Evolutionary conservation across 2,797 vertebrate species (phyloP).

Genomic region (Acanthurus tractus): DNA sequence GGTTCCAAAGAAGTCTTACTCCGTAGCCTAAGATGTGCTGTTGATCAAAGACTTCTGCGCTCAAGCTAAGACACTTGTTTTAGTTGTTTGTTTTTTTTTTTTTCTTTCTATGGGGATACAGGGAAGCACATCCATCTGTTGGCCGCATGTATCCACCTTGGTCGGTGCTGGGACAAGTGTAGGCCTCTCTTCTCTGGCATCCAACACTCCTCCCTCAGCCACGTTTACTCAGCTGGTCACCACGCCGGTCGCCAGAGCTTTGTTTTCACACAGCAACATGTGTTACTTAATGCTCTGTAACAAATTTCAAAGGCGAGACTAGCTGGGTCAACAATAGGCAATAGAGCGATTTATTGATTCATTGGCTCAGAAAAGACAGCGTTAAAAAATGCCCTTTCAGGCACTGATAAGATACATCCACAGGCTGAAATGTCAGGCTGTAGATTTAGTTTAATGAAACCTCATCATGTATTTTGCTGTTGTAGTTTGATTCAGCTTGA

Average conservation of each 20-base stretch:
- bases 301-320: constrained; percentile 86
- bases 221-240: constrained; percentile 89
- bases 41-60: constrained; percentile 95
- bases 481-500: constrained; percentile 34
- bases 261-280: constrained; percentile 88
- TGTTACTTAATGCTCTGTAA: constrained; percentile 89
- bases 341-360: constrained; percentile 84
- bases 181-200: constrained; percentile 71
- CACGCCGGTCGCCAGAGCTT: constrained; percentile 79
- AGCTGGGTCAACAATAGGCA: constrained; percentile 85
- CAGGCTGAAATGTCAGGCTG: background rate
- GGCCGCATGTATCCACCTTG: constrained; percentile 90
- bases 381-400: constrained; percentile 20
- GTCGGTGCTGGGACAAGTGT: constrained; percentile 84
- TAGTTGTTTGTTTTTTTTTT: constrained; percentile 82
- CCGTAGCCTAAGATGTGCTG: constrained; percentile 88
- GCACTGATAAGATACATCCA: constrained; percentile 7
- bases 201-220: constrained; percentile 59
- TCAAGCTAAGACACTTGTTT: constrained; percentile 92
- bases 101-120: constrained; percentile 82
- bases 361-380: constrained; percentile 59
- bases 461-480: constrained; percentile 14
- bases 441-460: constrained; percentile 33
- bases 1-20: constrained; percentile 81
- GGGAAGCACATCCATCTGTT: constrained; percentile 94